Evolutionary conservation across 2,888 invertebrate genomes (phyloP), one percentile per base, ranked within the genome.

Genomic region (Blastobasis adustella): DNA sequence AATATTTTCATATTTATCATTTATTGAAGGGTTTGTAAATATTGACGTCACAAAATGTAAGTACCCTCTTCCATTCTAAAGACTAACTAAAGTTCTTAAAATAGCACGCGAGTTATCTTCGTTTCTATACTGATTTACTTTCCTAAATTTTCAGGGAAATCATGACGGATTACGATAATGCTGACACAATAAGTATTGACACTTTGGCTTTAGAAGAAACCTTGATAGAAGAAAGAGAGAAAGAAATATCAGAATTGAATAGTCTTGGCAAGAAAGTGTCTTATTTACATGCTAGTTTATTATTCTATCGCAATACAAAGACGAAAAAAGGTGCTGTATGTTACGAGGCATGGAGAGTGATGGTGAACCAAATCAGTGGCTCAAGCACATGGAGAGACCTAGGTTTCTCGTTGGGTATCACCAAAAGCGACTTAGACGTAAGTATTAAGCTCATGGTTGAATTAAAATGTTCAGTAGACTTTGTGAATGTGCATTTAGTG

Each of bases 381-480:
- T 73, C 82, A 9, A 75, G 85, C 62, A 79, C 78, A 37, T 88
- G 87, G 86, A 73, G 68, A 52, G 82, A 84, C 46, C 68, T 88
- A 42, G 88, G 88, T n/a, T 65, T 71, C 60, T 66, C 64, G 51
- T 61, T 88, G 43, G 81, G 77, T 41, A 68, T 88, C 49, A 61
- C 73, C 45, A 74, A 76, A 46, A 76, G 80, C 58, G 86, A 88
- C 59, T 70, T 88, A 54, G 74, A 87, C 73, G 87, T 87, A 67
- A 80, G 84, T 77, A 37, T 40, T 10, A n/a, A 45, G 23, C 8
- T 52, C 37, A 40, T 45, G 10, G 37, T 10, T 49, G 37, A 5
- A 6, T 23, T 5, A 38, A 38, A 42, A 42, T 36, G 4, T 6
- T 40, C 46, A n/a, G 44, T 44, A 5, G 44, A 8, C 6, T 10